Evolutionary conservation across 2,797 vertebrate species (phyloP), one percentile per base, ranked within the genome.

Genomic region (Cyclura pinguis): DNA sequence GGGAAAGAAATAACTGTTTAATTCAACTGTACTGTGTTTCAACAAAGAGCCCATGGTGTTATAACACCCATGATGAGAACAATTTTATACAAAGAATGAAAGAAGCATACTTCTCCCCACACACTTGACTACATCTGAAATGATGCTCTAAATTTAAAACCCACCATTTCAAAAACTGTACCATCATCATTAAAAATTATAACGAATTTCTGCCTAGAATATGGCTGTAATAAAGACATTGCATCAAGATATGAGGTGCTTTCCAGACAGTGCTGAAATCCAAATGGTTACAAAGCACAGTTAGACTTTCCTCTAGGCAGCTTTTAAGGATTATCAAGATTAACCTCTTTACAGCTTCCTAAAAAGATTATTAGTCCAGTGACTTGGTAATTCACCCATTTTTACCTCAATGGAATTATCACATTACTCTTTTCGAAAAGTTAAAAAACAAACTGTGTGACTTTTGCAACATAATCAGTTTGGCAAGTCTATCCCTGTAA

Each of bases 101-200:
- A 29, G 74, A 57, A 85, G 55, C 14, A 73, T n/a, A n/a, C 24
- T 64, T 42, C 50, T 27, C 67, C 42, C 80, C 27, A 2, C 32
- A 42, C 86, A 42, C 55, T 76, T 90, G 77, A 13, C 9, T 0
- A 90, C 13, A 80, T 42, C 91, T 0, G 8, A 4, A 92, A 32
- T 1, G 80, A 0, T n/a, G 91, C 42, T 14, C 77, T 69, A 69
- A 3, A 69, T 6, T 69, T 42, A 27, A 93, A 84, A 97, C 97
- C 93, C 96, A 98, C 97, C 97, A 97, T 91, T 89, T 98, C 97
- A 96, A 96, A 97, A 87, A 97, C 50, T 32, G 88, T 89, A 29
- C 96, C 96, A 78, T 97, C 96, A 4, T 98, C 97, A 74, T 98
- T 97, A 95, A 97, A 97, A 93, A 97, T 96, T 0, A 98, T 35